Evolutionary conservation across 2,888 invertebrate genomes (phyloP).

Genomic region (Pandemis heparana): DNA sequence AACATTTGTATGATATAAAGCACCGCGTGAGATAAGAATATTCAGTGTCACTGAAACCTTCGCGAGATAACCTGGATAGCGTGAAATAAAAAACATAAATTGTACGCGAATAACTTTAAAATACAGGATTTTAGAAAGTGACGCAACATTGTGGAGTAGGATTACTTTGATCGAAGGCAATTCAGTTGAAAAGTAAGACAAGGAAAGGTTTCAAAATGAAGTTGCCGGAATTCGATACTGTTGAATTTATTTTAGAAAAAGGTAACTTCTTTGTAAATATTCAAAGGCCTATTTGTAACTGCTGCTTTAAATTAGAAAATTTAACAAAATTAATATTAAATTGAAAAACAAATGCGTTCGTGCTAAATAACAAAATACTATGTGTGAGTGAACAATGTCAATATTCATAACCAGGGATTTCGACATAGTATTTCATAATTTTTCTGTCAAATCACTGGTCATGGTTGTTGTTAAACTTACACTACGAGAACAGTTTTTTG

Average conservation of each 20-base stretch:
- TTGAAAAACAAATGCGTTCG: no score
- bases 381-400: no score
- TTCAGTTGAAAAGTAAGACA: background rate
- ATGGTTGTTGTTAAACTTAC: no score
- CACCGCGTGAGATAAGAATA: background rate
- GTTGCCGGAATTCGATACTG: constrained; percentile 23
- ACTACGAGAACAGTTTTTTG: no score
- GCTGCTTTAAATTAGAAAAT: no score
- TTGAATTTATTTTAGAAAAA: constrained; percentile 24
- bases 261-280: background rate
- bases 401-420: no score
- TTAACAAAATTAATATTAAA: no score
- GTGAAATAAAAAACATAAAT: background rate
- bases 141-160: background rate
- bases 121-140: background rate
- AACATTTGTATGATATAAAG: constrained; percentile 26
- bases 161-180: background rate
- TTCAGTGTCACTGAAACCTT: constrained; percentile 4
- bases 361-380: no score
- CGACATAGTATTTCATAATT: no score
- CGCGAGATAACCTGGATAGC: background rate
- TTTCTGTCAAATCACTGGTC: no score
- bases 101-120: background rate
- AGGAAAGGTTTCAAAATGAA: constrained; percentile 20
- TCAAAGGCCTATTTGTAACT: background rate